Base-by-base conservation (phyloP, 2,888 invertebrate species). In the Eupsilia transversa region DNA sequence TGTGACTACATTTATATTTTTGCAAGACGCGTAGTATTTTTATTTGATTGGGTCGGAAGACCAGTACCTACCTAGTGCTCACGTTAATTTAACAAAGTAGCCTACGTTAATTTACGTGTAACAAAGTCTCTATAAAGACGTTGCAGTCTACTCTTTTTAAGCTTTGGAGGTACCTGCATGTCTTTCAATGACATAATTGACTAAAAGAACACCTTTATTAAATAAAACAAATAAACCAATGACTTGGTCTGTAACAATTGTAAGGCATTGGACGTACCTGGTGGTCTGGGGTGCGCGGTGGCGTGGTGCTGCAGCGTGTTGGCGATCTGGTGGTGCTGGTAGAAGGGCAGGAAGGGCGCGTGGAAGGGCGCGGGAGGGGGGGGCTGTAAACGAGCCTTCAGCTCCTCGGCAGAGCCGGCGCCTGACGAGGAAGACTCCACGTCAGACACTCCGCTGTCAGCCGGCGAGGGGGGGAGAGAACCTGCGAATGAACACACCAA, bases 391-490 rank as follows among this genome's bases (percentile, higher is more conserved):
- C 99, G 97, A 75, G 98, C 98, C 96, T 99, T 99, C 91, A 98
- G 97, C 95, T 99, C 98, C 94, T 99, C 98, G 79, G 97, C 98
- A 35, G 97, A 97, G 72, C 97, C 97, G 12, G 98, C 98, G 81
- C 98, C 98, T 60, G 97, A 97, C 89, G 98, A 99, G 84, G 99
- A 99, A 88, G 99, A 99, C 96, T 99, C 99, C 90, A 99, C 99
- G 96, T 99, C 99, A 77, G 99, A 99, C 70, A 99, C 99, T 82
- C 99, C 99, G 93, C 99, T 99, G 97, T 99, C 99, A 71, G 99
- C 99, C 83, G 99, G 99, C 94, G 99, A 99, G 72, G 99, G 99
- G 83, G 99, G 99, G 93, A 99, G 97, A 90, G 99, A 99, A 94
- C 99, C 99, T 98, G 97, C 2, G 90, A 41, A 82, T 1, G 63